Percentiles rank a stretch among this genome's conserved stretches.
These are phyloP conservation scores for Neosalanx taihuensis DNA, from an alignment of 2,797 vertebrate genomes.

Conservation along the genomic window DNA sequence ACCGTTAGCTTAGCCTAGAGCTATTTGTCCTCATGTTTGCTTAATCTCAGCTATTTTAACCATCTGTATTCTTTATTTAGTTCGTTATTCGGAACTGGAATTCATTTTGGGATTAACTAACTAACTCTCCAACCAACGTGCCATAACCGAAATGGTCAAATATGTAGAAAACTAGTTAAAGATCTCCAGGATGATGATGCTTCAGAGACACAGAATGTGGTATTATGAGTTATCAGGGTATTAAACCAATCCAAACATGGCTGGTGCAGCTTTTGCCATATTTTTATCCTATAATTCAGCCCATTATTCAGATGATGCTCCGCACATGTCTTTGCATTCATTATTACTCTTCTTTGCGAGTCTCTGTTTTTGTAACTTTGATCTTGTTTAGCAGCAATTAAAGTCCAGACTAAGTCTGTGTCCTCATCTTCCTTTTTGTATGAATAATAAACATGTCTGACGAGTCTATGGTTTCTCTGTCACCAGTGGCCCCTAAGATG, in stretches of 20 bases:
- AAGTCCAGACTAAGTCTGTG: background rate
- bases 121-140: background rate
- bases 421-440: background rate
- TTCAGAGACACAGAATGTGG: no score
- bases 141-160: no score
- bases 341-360: background rate
- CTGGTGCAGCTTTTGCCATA: background rate
- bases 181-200: no score
- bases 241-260: no score
- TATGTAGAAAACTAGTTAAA: no score
- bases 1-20: background rate
- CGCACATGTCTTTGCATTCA: no score
- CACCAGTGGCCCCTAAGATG: constrained; percentile 53
- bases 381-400: background rate
- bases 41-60: background rate
- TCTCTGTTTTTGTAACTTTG: background rate
- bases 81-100: no score
- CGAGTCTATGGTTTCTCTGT: constrained; percentile 12
- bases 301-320: background rate
- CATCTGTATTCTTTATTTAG: background rate
- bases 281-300: background rate
- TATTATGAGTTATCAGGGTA: no score
- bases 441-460: background rate
- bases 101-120: background rate
- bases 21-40: background rate